Conservation (phyloP, 2,797 vertebrate species). For the Scomberomorus guttatus region DNA sequence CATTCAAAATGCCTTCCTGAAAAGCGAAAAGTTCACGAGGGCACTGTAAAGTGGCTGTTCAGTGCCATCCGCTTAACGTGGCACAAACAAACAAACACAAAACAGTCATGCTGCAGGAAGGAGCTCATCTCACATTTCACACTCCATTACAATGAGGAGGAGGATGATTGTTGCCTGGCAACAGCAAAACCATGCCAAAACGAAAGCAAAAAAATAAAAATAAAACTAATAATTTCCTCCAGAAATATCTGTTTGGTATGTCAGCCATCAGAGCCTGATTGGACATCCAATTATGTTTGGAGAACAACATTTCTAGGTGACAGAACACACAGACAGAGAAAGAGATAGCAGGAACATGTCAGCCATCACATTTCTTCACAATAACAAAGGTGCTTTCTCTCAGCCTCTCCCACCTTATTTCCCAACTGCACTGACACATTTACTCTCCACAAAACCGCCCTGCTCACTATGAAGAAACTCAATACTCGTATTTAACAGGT, state of each 20-base stretch:
- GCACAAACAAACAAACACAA: slow-evolving; percentile 58
- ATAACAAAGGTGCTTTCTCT: background rate
- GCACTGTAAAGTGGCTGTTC: slow-evolving; percentile 36
- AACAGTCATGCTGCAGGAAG: slow-evolving; percentile 48
- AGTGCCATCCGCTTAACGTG: slow-evolving; percentile 18
- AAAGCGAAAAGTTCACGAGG: slow-evolving; percentile 43
- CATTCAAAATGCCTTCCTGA: slow-evolving; percentile 40
- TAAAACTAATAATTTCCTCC: background rate
- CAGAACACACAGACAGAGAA: background rate
- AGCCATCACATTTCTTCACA: slow-evolving; percentile 9
- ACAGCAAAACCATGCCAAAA: slow-evolving; percentile 58
- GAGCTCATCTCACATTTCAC: slow-evolving; percentile 38
- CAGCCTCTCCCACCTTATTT: background rate
- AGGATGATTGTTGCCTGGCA: slow-evolving; percentile 71
- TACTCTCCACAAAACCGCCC: background rate
- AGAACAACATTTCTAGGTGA: slow-evolving; percentile 7
- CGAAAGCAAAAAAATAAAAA: slow-evolving; percentile 2
- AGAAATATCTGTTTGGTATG: slow-evolving; percentile 21
- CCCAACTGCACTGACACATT: background rate
- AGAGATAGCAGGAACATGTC: background rate
- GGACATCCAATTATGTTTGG: slow-evolving; percentile 8
- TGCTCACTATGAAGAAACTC: background rate
- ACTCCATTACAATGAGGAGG: slow-evolving; percentile 40
- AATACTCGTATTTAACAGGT: background rate
- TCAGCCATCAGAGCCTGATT: slow-evolving; percentile 5